A percentile compares a stretch with the other conserved stretches of the same genome.
phyloP scores from a whole-genome alignment of 2,888 invertebrate genomes.

The Encarsia formosa region DNA sequence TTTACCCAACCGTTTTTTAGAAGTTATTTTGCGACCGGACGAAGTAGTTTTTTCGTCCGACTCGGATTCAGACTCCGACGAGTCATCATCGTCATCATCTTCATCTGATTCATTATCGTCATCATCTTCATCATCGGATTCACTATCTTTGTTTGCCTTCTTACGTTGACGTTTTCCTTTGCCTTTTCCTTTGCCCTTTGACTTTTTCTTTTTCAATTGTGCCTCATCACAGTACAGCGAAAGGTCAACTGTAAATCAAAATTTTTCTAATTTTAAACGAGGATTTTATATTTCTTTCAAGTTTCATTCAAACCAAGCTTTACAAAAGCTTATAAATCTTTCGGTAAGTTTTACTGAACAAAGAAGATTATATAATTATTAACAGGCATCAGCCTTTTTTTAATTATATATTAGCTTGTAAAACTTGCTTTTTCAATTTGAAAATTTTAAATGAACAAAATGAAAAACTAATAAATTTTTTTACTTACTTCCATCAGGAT shows the following conservation, averaged over 20 bases:
- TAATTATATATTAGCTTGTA: too few relatives aligned
- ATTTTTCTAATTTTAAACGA: too few relatives aligned
- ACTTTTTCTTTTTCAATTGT: constrained; percentile 65
- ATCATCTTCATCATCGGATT: constrained; percentile 33
- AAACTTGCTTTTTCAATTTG: too few relatives aligned
- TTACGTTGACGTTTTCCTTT: constrained; percentile 53
- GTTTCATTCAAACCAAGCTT: too few relatives aligned
- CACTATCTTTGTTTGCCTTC: constrained; percentile 36
- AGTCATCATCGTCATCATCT: constrained; percentile 22
- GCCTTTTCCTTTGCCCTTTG: constrained; percentile 42
- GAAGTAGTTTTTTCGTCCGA: constrained; percentile 35
- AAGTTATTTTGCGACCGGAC: constrained; percentile 34
- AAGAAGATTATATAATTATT: too few relatives aligned
- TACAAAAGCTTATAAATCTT: too few relatives aligned
- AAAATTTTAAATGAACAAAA: too few relatives aligned
- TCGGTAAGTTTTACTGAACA: too few relatives aligned
- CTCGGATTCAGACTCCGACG: constrained; percentile 20
- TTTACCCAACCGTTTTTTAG: constrained; percentile 35
- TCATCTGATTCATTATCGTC: constrained; percentile 27
- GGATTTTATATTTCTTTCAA: not conserved
- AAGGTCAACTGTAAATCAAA: constrained; percentile 66
- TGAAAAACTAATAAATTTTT: constrained; percentile 5
- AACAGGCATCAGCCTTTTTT: too few relatives aligned
- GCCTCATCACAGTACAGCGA: constrained; percentile 81
- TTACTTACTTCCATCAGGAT: constrained; percentile 78